Percentiles rank a stretch among this genome's conserved stretches.
Conservation (phyloP, 2,113 vertebrate species). For the Alligator mississippiensis region DNA sequence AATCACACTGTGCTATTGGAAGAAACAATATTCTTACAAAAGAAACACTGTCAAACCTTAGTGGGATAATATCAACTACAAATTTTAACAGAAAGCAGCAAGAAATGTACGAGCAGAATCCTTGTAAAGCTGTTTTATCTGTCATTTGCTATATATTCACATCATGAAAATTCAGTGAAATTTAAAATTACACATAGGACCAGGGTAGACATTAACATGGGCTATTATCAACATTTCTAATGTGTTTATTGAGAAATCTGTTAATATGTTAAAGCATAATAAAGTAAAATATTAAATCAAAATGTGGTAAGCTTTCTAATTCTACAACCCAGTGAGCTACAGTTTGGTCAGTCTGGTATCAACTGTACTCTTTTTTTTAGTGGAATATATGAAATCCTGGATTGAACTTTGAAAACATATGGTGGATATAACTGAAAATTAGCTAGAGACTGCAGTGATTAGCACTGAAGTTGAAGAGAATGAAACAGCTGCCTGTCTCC, state of each 20-base stretch:
- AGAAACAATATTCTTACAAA: background rate
- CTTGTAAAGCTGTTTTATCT: background rate
- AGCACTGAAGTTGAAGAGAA: background rate
- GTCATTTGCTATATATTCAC: constrained; percentile 10
- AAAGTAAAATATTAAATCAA: constrained; percentile 17
- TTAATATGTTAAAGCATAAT: background rate
- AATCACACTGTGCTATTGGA: background rate
- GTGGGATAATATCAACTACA: background rate
- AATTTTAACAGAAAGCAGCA: background rate
- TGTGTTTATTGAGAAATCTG: background rate
- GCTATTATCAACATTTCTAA: constrained; percentile 11
- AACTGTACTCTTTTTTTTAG: background rate
- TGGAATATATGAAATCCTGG: background rate
- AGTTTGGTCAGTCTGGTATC: background rate
- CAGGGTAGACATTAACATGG: constrained; percentile 3
- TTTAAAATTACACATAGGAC: constrained; percentile 9
- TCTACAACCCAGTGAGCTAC: background rate
- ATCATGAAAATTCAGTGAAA: constrained; percentile 42
- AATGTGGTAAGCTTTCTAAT: background rate
- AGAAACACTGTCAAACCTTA: background rate
- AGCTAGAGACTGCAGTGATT: background rate
- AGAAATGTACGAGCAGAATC: background rate
- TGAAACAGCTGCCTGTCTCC: background rate
- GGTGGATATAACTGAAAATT: background rate
- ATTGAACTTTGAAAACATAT: background rate